Conservation (phyloP, 2,888 invertebrate genomes). For the Drosophila anomelani region DNA sequence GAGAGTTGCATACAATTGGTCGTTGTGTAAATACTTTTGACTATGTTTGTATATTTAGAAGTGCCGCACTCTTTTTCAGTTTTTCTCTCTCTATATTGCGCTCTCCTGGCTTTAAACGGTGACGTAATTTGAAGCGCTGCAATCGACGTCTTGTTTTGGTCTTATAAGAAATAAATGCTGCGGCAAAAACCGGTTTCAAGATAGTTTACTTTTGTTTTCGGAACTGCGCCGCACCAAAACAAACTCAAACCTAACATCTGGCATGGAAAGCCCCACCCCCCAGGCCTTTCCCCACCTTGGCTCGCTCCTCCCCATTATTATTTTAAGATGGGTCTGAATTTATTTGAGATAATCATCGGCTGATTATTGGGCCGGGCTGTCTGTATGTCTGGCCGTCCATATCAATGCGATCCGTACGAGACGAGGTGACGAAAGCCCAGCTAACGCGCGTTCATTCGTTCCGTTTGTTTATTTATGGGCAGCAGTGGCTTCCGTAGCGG, state of each 20-base stretch:
- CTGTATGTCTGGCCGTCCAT: conserved; percentile 33
- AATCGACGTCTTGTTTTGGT: conserved; percentile 65
- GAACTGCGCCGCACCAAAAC: conserved; percentile 75
- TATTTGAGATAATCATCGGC: conserved; percentile 16
- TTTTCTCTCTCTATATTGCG: conserved; percentile 8
- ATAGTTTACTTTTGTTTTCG: conserved; percentile 55
- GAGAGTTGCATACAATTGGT: too few species aligned
- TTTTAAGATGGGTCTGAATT: conserved; percentile 23
- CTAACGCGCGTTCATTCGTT: conserved; percentile 12
- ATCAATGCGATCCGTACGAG: conserved; percentile 36
- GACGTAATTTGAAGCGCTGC: conserved; percentile 68
- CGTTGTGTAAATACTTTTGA: too few species aligned
- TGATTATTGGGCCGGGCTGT: conserved; percentile 16
- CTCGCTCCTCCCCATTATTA: conserved; percentile 16
- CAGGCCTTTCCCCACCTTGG: conserved; percentile 27
- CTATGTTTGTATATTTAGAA: conserved; percentile 19
- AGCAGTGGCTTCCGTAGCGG: conserved; percentile 42
- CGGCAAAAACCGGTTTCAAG: conserved; percentile 61
- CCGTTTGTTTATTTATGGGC: conserved; percentile 49
- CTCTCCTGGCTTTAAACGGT: conserved; percentile 34
- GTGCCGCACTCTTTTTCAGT: conserved; percentile 14
- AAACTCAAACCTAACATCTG: conserved; percentile 47
- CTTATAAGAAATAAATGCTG: conserved; percentile 64
- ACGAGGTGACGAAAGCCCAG: conserved; percentile 57
- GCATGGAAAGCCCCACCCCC: conserved; percentile 21